Percentiles rank a stretch among this genome's conserved stretches.
Evolutionary conservation across 2,113 vertebrate species (phyloP).

Genomic region (Pica pica): DNA sequence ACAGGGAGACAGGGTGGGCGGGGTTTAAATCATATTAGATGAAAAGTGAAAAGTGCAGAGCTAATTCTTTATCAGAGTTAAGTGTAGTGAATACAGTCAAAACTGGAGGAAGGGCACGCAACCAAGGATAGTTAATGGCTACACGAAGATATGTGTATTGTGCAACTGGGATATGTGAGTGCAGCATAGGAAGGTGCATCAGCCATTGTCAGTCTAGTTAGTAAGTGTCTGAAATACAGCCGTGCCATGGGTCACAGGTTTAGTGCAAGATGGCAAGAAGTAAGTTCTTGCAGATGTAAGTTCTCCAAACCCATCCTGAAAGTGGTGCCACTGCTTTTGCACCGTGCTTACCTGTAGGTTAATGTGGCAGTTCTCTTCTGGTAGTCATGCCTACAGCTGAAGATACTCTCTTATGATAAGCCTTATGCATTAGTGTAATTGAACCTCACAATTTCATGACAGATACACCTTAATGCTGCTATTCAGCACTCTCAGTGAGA

Average conservation of each 20-base stretch:
- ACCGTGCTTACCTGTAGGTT: rapidly evolving
- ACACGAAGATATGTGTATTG: neutral
- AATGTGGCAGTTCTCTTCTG: rapidly evolving
- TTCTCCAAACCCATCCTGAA: neutral
- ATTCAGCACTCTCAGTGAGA: neutral
- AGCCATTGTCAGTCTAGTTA: neutral
- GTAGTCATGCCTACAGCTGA: neutral
- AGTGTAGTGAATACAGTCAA: neutral
- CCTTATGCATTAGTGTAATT: neutral
- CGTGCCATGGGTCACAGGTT: rapidly evolving
- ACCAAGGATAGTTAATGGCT: neutral
- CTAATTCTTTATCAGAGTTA: neutral
- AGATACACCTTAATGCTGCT: neutral
- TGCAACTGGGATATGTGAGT: neutral
- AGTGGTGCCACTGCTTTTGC: neutral
- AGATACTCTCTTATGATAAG: neutral
- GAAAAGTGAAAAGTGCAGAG: neutral
- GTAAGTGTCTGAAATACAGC: rapidly evolving
- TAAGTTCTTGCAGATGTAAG: neutral
- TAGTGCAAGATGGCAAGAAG: neutral
- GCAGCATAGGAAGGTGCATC: neutral
- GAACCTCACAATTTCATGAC: neutral
- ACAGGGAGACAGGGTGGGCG: neutral
- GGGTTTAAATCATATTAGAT: neutral
- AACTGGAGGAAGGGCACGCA: neutral